These are phyloP conservation scores for Cygnus atratus DNA, from an alignment of 2,113 vertebrate genomes.

Conservation along the genomic window DNA sequence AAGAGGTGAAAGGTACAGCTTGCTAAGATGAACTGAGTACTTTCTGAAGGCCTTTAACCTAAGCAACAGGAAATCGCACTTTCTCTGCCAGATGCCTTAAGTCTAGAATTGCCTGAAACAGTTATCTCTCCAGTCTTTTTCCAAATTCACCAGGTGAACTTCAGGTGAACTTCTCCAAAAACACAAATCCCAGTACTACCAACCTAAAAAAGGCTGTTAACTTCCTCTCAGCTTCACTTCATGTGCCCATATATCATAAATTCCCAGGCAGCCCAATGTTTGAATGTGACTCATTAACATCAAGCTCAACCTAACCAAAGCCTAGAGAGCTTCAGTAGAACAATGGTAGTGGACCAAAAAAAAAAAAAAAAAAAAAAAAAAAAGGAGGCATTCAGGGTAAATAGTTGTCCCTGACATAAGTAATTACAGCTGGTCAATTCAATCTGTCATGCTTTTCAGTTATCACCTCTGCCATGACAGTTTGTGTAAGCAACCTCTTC, in stretches of 20 bases:
- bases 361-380: too few species aligned
- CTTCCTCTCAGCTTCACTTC: neutral
- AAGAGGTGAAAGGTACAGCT: neutral
- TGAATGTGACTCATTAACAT: neutral
- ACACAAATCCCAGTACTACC: neutral
- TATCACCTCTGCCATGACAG: neutral
- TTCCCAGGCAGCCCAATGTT: neutral
- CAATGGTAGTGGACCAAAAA: neutral
- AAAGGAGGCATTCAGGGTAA: neutral
- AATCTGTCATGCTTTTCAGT: neutral
- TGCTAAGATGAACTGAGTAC: neutral
- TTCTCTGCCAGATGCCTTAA: neutral
- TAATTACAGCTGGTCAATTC: neutral
- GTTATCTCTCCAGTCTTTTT: neutral
- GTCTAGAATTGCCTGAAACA: neutral
- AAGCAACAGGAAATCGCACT: neutral
- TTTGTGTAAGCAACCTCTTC: neutral
- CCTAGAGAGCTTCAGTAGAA: neutral
- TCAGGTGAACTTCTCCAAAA: neutral
- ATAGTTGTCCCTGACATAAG: neutral
- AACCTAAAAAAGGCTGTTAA: neutral
- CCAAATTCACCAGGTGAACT: neutral
- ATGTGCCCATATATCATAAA: neutral
- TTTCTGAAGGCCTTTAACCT: neutral
- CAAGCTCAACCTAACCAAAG: neutral